Conservation (phyloP, 2,797 vertebrate genomes). For the Eutrigla gurnardus region DNA sequence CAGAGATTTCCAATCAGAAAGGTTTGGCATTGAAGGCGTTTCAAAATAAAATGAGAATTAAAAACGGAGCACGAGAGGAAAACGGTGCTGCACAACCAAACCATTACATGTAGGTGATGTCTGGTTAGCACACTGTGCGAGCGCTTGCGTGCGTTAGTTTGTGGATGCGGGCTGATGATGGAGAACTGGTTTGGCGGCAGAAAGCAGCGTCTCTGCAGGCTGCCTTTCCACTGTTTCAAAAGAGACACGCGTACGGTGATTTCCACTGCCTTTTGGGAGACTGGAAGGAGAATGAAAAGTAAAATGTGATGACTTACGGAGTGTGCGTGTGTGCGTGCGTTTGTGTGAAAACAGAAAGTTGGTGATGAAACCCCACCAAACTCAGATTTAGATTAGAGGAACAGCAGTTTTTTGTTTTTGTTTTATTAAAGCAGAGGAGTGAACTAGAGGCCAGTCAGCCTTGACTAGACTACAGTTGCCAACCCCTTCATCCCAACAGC, state of each 20-base stretch:
- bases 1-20: not conserved
- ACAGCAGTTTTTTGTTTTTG: not conserved
- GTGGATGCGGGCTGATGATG: constrained; percentile 17
- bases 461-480: constrained; percentile 24
- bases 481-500: constrained; percentile 39
- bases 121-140: constrained; percentile 2
- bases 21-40: not conserved
- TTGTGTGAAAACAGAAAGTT: not conserved
- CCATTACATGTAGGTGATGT: not conserved
- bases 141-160: constrained; percentile 25
- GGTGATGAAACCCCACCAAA: constrained; percentile 26
- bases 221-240: constrained; percentile 16
- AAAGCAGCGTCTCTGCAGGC: constrained; percentile 21
- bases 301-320: constrained; percentile 30
- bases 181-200: constrained; percentile 41
- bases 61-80: not conserved
- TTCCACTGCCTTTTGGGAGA: constrained; percentile 8
- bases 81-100: not conserved
- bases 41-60: constrained; percentile 4
- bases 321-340: not conserved
- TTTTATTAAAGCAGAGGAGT: constrained; percentile 31
- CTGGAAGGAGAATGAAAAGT: constrained; percentile 9
- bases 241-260: constrained; percentile 33
- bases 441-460: constrained; percentile 37
- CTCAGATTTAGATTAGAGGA: constrained; percentile 33